Evolutionary conservation across 2,797 vertebrate species (phyloP).

Genomic region (Pangasius sanitwongsei): DNA sequence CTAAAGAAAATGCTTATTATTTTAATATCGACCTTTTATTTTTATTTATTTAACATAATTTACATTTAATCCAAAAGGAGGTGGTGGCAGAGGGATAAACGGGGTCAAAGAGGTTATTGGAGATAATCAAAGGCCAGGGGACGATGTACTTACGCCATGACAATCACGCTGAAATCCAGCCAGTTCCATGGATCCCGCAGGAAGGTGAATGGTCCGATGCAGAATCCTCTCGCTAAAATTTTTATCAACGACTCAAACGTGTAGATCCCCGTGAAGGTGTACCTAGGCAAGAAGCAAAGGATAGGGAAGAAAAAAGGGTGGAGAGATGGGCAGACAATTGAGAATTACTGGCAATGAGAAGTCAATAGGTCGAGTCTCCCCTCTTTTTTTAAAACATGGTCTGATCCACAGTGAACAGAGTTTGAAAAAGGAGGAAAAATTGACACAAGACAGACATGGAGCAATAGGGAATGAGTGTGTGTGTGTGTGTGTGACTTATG

Average conservation of each 20-base stretch:
- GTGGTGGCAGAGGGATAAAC: constrained; percentile 10
- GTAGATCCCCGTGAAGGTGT: constrained; percentile 93
- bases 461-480: neutral
- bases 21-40: neutral
- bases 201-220: constrained; percentile 93
- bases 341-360: neutral
- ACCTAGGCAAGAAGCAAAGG: constrained; percentile 61
- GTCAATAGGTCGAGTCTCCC: neutral
- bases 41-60: neutral
- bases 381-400: constrained; percentile 15
- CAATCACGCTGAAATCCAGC: constrained; percentile 96
- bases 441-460: constrained; percentile 38
- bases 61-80: neutral
- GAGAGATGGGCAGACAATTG: constrained; percentile 28
- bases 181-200: constrained; percentile 98
- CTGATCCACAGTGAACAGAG: constrained; percentile 37
- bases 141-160: constrained; percentile 91
- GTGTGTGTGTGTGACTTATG: neutral
- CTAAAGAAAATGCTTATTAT: neutral
- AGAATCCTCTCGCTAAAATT: constrained; percentile 95
- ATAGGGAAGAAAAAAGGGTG: constrained; percentile 9
- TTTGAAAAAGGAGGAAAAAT: constrained; percentile 2
- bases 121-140: constrained; percentile 2
- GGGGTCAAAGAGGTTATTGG: constrained; percentile 20
- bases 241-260: constrained; percentile 97